phyloP scores from a whole-genome alignment of 2,113 vertebrate species.

The Montifringilla adamsi region DNA sequence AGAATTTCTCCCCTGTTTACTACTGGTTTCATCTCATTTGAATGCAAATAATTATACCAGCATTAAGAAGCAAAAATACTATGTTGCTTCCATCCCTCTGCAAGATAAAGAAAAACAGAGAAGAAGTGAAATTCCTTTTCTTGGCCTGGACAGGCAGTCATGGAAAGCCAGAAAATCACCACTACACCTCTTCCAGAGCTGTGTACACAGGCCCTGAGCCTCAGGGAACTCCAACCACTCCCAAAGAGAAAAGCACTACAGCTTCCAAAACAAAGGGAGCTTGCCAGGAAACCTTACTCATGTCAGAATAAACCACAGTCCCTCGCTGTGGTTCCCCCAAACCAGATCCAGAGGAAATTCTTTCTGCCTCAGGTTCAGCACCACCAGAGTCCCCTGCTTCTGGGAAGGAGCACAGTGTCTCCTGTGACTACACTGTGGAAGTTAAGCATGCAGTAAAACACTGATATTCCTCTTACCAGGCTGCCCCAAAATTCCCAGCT shows the following conservation, averaged over 20 bases:
- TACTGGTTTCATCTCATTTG: not conserved
- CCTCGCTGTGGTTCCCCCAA: fast-evolving
- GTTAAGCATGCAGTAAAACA: not conserved
- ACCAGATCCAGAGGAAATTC: not conserved
- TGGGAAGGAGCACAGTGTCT: not conserved
- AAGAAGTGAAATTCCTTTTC: not conserved
- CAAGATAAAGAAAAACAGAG: not conserved
- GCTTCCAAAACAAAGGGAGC: not conserved
- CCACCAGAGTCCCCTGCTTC: not conserved
- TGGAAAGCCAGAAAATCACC: not conserved
- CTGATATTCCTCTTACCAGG: not conserved
- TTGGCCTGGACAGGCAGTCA: not conserved
- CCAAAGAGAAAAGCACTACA: not conserved
- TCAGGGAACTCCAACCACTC: not conserved
- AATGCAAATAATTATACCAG: not conserved
- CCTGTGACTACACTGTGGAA: not conserved
- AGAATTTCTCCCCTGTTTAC: not conserved
- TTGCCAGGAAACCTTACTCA: not conserved
- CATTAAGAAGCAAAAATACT: not conserved
- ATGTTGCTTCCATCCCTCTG: not conserved
- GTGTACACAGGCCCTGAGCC: fast-evolving
- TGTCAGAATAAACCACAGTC: not conserved
- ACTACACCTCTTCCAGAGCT: not conserved
- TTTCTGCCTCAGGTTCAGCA: not conserved
- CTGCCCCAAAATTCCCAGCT: not conserved